Base-by-base conservation (phyloP, 1,140 invertebrate genomes). In the Branchinecta lindahli region DNA sequence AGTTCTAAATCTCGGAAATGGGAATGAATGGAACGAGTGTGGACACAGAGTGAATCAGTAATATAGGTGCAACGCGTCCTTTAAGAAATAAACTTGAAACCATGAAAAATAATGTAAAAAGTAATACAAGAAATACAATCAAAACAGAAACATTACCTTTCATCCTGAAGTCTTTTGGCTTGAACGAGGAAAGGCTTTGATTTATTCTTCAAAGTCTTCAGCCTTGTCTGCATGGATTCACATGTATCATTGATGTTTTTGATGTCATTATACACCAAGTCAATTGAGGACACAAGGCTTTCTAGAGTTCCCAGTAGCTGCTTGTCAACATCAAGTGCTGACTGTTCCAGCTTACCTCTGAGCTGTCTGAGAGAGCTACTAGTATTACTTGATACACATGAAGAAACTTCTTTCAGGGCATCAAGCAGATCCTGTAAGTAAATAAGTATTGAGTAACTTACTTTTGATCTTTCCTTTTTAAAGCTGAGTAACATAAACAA, bases 351-450 rank as follows among this genome's bases (percentile, higher is more conserved):
- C 18, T 61, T 61, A 12, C 52, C 52, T 20, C 52, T 12, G 18
- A 61, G 52, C 12, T 61, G 52, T 61, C 52, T 12, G 12, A 12
- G 52, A 1, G 12, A 12, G 18, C 18, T 61, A 15, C 2, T 61
- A 3, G 52, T 61, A 61, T 61, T 61, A 15, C 18, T 20, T 15
- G 12, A 15, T 12, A 61, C 12, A 20, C 12, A 20, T 4, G 12
- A 15, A 61, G 52, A 61, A 20, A 61, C 52, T 61, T 61, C 52
- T 61, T 61, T 20, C 12, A 61, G 52, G 18, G 52, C 52, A 12
- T 61, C 52, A 12, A 61, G 18, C 52, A 61, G 52, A 20, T 61
- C 52, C 52, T 61, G 18, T 61, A 61, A 61, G 18, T 61, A 61
- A 12, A 61, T 61, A 20, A 61, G n/a, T 15, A 61, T 15, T 61